Percentiles rank a stretch among this genome's conserved stretches.
phyloP scores from a whole-genome alignment of 35 echinoderm and acorn worm species.

The Apostichopus parvimensis region DNA sequence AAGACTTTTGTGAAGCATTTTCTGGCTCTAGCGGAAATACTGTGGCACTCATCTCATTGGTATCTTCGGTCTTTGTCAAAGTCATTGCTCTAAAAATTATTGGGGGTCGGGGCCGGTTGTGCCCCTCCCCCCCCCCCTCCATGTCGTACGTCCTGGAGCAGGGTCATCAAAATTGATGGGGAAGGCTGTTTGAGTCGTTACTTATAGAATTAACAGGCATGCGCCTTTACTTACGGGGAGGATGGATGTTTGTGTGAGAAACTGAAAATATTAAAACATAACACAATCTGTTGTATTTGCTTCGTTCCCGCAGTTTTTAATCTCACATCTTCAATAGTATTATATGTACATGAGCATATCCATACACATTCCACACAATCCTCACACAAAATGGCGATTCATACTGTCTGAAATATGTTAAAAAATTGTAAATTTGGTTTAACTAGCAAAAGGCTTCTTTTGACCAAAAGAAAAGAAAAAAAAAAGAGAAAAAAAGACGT shows the following conservation, averaged over 20 bases:
- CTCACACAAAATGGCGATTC: neutral
- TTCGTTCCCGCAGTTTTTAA: neutral
- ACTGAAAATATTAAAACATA: neutral
- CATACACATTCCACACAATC: neutral
- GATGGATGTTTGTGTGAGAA: neutral
- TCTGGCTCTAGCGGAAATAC: no score
- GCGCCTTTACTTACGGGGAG: no score
- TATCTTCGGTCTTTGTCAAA: no score
- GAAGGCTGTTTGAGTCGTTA: no score
- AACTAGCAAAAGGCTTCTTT: conserved; percentile 15
- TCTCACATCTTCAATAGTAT: neutral
- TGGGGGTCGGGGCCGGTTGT: no score
- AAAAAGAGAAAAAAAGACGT: neutral
- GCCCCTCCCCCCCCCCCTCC: no score
- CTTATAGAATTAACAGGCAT: no score
- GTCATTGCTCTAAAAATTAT: no score
- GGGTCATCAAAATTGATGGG: no score
- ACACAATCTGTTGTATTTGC: neutral
- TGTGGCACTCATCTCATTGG: no score
- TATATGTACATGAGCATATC: neutral
- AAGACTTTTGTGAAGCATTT: no score
- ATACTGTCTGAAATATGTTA: neutral
- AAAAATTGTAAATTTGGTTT: neutral
- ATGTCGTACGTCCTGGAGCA: no score
- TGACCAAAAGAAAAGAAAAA: neutral